Base-by-base conservation (phyloP, 2,888 invertebrate species). In the Tillus elongatus region DNA sequence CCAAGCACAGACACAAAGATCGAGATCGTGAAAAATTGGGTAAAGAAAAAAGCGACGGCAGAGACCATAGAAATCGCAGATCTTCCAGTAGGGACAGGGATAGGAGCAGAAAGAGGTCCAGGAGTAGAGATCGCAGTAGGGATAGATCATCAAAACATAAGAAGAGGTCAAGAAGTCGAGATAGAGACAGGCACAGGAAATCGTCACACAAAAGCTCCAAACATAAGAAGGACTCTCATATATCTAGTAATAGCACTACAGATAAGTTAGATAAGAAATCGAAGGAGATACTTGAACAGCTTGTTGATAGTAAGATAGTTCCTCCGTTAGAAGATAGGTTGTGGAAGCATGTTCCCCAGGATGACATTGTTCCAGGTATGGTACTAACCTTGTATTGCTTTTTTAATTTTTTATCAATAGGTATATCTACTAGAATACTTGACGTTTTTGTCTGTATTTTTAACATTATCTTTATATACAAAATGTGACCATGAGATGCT, bases 301-400 rank as follows among this genome's bases (percentile, higher is more conserved):
- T 67, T 13, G 64, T 64, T 4, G 64, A 64, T 46, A 66, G 61
- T 42, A 64, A 66, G 49, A 65, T 67, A 41, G 64, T 64, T 1
- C 63, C 63, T 2, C 66, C 71, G 1, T 61, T 71, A 16, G 72
- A 73, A 43, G 71, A 73, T 43, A 53, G 69, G 3, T 48, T 72
- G 2, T 72, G 72, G 72, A 69, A 70, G 19, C 71, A 72, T 44
- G 68, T 72, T 3, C 57, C 60, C 3, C 63, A 64, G 44, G 66
- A 65, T 15, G 67, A 65, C 44, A 55, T 63, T 27, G 41, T 61
- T 3, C 61, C 61, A 42, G 57, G 60, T 61, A 49, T 37, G 24
- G 9, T 8, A 19, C 9, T n/a, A n/a, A n/a, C n/a, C 6, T 19
- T 19, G 24, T 19, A 6, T 8, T 19, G 24, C 6, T 19, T 19